Base-by-base conservation (phyloP, 2,113 vertebrate genomes). In the Alethe castanea region DNA sequence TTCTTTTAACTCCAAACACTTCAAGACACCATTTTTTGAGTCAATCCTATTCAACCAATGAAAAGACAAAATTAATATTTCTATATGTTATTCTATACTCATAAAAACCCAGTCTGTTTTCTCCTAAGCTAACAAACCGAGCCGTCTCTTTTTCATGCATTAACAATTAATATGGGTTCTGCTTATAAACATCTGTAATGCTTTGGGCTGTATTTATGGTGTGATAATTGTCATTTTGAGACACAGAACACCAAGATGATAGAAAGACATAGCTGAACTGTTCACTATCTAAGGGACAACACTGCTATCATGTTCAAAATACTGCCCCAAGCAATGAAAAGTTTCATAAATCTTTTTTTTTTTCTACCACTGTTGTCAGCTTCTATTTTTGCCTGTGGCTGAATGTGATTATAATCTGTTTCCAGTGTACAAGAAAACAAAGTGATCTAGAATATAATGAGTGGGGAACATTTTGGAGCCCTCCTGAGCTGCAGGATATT, bases 101-200 rank as follows among this genome's bases (percentile, higher is more conserved):
- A 52, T 72, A 52, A 93, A 90, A 92, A 79, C 72, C 61, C n/a
- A 95, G 95, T 93, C 12, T 48, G 52, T 72, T 88, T 47, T 93
- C 95, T 97, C 84, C 94, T 94, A 78, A 94, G 92, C 88, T 92
- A 88, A 90, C 74, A 93, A 97, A 96, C 73, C 89, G 89, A 96
- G 96, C 92, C 35, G 18, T 64, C 95, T 96, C 86, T 91, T 96
- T 92, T 95, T 97, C 94, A 96, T 57, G 44, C 96, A 95, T 97
- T 96, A 97, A 97, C 96, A 98, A 97, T 98, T 97, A 98, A 97
- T 97, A 98, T 76, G 92, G 95, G 94, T 96, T 97, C 95, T 48
- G 90, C 96, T 96, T 97, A 96, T 71, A 97, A 97, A 97, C 97
- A 98, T 97, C 95, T 98, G 96, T 94, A 98, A 96, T 65, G 97